Base-by-base conservation (phyloP, 2,797 vertebrate genomes). In the Sebastes alutus region DNA sequence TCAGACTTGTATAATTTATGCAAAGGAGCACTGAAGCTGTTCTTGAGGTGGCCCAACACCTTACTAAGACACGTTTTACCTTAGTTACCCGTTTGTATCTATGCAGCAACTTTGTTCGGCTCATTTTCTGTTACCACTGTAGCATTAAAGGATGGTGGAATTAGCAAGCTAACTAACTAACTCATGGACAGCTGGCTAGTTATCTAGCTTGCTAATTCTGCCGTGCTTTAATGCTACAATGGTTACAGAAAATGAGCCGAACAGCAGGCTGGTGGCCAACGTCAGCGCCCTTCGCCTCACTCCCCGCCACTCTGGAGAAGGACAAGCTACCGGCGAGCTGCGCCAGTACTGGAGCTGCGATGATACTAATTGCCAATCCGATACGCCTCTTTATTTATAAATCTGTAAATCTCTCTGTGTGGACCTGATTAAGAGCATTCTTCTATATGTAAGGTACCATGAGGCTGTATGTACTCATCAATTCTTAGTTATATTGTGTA, bases 271-370 rank as follows among this genome's bases (percentile, higher is more conserved):
- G 42, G 0, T 49, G 42, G 42, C 42, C 42, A 49, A 0, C 42
- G 0, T 0, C 42, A 49, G 42, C 7, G 0, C 16, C 7, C 42
- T 49, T 49, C 7, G 18, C 42, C 6, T 0, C 42, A 46, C 42
- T 46, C 42, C 42, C 42, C 6, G 42, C 42, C 42, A 0, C 42
- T 46, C 14, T 18, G 42, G 42, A 46, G 42, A 46, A 46, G 14
- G 14, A 46, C 42, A 46, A 46, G 3, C 42, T 46, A 46, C 42
- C 14, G 38, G 38, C 7, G 42, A 49, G 42, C 0, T 18, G 42
- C 16, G 42, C 1, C 42, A 0, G 42, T 49, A 0, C 0, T 46
- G 1, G 16, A 49, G 42, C 42, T 49, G 42, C 18, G 7, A 49
- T 49, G 16, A 62, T 33, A 25, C 20, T 18, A 14, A 32, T 4